Base-by-base conservation (phyloP, 2,888 invertebrate genomes). In the Sarcophaga subvicina region DNA sequence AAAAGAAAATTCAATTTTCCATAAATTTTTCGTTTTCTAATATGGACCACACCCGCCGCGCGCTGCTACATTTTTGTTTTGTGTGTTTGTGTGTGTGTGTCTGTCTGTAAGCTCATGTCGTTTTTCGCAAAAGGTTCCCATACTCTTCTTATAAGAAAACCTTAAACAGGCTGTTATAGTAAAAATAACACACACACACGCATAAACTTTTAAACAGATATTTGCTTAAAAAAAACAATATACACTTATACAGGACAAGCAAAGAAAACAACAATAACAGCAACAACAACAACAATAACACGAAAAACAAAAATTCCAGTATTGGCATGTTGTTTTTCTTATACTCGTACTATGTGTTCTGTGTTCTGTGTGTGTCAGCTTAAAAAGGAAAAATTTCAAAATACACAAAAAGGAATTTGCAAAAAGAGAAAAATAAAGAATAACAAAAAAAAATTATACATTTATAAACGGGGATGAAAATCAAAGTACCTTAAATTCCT, bases 31-130 rank as follows among this genome's bases (percentile, higher is more conserved):
- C 62, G 54, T 54, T 76, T 80, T 81, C 70, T 78, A 67, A 84
- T 78, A 88, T 90, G 91, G 93, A 93, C 93, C 93, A 93, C 93
- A 93, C 93, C 93, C 93, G 93, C 93, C 93, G 93, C 93, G 92
- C 93, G 91, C 91, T 90, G 92, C 92, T 91, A 92, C 91, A 92
- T 90, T 92, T 91, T 90, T 91, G 92, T 90, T 92, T 91, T 90
- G 89, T 90, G 91, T 91, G 90, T 89, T 12, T 89, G 63, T 64
- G 49, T 25, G 14, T 72, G 37, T 25, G 14, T 72, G 37, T 67
- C 5, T 54, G 14, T 54, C 89, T 88, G 64, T 66, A 22, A 45
- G 66, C 64, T 64, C 64, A 14, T 54, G 14, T 54, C 17, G 54
- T 54, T 75, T 78, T 83, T 62, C 69, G 80, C 79, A 76, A 76